These are phyloP conservation scores for Drosophila eohydei DNA, from an alignment of 2,888 invertebrate genomes.

Conservation along the genomic window DNA sequence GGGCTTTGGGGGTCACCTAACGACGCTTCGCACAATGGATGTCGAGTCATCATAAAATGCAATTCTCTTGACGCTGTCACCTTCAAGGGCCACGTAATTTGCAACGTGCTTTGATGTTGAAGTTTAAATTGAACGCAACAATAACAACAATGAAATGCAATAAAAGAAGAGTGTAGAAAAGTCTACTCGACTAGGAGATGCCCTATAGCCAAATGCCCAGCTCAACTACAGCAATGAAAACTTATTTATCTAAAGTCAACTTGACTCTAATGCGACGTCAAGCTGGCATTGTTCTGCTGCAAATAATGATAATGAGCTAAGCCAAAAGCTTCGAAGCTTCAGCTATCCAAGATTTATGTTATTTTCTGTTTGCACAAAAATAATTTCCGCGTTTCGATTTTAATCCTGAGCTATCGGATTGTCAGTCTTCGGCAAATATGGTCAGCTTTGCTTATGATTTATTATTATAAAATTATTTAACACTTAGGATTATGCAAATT, in stretches of 20 bases:
- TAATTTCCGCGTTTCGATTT: conserved; percentile 18
- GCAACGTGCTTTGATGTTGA: conserved; percentile 67
- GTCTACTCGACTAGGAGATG: conserved; percentile 3
- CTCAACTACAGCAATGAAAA: neutral
- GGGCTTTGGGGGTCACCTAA: conserved; percentile 20
- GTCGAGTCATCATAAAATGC: conserved; percentile 68
- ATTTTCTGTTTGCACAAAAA: neutral
- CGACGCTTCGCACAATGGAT: conserved; percentile 49
- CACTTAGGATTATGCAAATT: conserved; percentile 64
- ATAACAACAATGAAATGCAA: conserved; percentile 17
- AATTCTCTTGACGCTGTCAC: conserved; percentile 64
- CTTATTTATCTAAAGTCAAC: conserved; percentile 40
- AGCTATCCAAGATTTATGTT: neutral
- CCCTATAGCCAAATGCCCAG: conserved; percentile 1
- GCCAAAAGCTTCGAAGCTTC: neutral
- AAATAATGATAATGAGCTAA: conserved; percentile 18
- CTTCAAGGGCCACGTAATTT: conserved; percentile 73
- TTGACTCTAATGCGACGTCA: conserved; percentile 62
- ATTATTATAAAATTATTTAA: conserved; percentile 37
- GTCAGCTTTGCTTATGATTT: conserved; percentile 37
- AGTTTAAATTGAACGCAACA: conserved; percentile 58
- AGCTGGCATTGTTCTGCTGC: conserved; percentile 31
- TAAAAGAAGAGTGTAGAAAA: conserved; percentile 35
- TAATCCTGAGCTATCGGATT: conserved; percentile 21
- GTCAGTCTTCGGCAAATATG: conserved; percentile 20